These are phyloP conservation scores for Muscicapa comitata DNA, from an alignment of 2,797 vertebrate species.

Conservation along the genomic window DNA sequence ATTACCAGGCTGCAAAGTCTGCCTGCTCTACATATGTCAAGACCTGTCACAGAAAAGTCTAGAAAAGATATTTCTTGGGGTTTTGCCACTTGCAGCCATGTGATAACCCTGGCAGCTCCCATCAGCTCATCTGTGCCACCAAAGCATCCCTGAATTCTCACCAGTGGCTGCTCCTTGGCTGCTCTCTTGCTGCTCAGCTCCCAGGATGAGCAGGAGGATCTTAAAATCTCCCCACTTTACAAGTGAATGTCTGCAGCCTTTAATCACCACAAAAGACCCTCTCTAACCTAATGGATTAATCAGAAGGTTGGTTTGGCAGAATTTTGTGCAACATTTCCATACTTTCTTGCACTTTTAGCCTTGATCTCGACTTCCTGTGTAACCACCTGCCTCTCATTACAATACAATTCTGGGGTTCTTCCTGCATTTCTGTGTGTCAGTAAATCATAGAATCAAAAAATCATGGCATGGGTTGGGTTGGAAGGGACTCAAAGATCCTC, in stretches of 20 bases:
- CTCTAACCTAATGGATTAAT: not conserved
- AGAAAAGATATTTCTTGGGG: not conserved
- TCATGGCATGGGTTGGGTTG: not conserved
- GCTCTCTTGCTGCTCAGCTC: not conserved
- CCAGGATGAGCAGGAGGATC: not conserved
- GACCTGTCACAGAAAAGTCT: not conserved
- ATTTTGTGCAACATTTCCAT: not conserved
- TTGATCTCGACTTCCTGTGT: not conserved
- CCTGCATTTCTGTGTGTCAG: not conserved
- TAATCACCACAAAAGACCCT: not conserved
- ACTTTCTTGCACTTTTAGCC: not conserved
- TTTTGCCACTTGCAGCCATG: not conserved
- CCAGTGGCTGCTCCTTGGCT: not conserved
- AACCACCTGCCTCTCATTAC: not conserved
- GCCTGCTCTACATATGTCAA: not conserved
- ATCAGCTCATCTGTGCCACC: not conserved
- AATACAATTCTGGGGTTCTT: not conserved
- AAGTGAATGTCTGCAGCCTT: not conserved
- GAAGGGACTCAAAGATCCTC: not conserved
- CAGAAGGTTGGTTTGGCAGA: not conserved
- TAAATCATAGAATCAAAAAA: not conserved
- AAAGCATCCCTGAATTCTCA: not conserved
- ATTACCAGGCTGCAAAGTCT: not conserved
- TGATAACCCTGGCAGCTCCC: not conserved
- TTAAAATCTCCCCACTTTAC: not conserved